A percentile compares a stretch with the other conserved stretches of the same genome.
These are phyloP conservation scores for Pogonophryne albipinna DNA, from an alignment of 2,797 vertebrate species.

Conservation along the genomic window DNA sequence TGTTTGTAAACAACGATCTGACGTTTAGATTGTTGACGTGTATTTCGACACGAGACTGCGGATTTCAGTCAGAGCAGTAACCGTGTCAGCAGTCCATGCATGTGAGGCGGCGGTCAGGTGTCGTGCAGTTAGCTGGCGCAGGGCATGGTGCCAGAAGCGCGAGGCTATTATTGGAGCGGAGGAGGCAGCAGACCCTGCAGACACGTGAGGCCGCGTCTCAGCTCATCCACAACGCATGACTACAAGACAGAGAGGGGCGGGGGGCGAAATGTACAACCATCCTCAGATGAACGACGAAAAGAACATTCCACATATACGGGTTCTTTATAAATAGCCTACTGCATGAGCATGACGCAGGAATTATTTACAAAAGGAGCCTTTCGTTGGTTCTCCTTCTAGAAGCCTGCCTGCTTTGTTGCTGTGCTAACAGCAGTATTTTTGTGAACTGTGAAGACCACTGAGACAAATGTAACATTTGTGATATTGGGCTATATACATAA, in stretches of 20 bases:
- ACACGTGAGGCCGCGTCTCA: slow-evolving; percentile 85
- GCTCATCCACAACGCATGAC: slow-evolving; percentile 80
- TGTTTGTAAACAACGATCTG: slow-evolving; percentile 69
- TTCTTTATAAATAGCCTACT: slow-evolving; percentile 12
- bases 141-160: slow-evolving; percentile 82
- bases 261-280: slow-evolving; percentile 21
- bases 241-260: slow-evolving; percentile 16
- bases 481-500: too few species aligned
- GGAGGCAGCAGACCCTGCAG: slow-evolving; percentile 79
- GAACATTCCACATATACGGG: neutral
- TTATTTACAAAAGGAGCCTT: slow-evolving; percentile 12
- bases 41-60: slow-evolving; percentile 79
- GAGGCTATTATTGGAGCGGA: slow-evolving; percentile 85
- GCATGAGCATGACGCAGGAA: slow-evolving; percentile 26
- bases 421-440: slow-evolving; percentile 65
- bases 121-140: slow-evolving; percentile 76
- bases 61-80: slow-evolving; percentile 76
- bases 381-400: neutral
- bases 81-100: slow-evolving; percentile 86
- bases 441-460: too few species aligned
- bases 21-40: slow-evolving; percentile 52
- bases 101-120: slow-evolving; percentile 89
- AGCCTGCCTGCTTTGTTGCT: slow-evolving; percentile 61
- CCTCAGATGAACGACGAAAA: slow-evolving; percentile 16
- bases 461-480: too few species aligned